Evolutionary conservation across 2,888 invertebrate species (phyloP).

Genomic region (Chydorus sphaericus): DNA sequence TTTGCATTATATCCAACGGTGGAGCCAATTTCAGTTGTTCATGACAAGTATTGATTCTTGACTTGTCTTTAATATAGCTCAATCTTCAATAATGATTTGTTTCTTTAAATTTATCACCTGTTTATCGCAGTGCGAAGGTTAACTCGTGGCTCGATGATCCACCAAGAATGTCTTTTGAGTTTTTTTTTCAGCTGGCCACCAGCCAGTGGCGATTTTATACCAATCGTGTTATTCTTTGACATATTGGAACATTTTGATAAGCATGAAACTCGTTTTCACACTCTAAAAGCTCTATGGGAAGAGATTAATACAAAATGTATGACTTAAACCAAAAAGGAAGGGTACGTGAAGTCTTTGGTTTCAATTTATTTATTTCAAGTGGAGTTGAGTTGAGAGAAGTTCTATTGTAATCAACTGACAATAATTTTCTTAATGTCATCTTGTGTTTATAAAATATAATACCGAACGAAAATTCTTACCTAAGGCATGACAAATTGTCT

Average conservation of each 20-base stretch:
- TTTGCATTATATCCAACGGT: not conserved
- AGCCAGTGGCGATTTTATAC: not conserved
- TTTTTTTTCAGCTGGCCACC: not conserved
- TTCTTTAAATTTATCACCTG: no score
- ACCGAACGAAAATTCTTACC: no score
- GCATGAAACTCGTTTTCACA: not conserved
- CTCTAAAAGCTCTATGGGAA: not conserved
- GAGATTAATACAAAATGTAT: not conserved
- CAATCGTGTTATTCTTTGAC: not conserved
- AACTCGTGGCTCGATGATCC: not conserved
- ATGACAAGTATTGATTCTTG: not conserved
- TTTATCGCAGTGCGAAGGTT: not conserved
- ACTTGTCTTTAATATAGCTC: not conserved
- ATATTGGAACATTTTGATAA: not conserved
- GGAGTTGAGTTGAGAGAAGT: no score
- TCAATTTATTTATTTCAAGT: no score
- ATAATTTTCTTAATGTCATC: no score
- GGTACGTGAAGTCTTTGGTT: not conserved
- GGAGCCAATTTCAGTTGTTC: not conserved
- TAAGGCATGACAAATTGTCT: no score
- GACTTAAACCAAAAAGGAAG: not conserved
- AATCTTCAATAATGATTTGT: no score
- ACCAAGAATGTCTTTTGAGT: not conserved
- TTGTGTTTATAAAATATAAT: no score
- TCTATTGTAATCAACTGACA: no score